Conservation (phyloP, 64 coral and sea anemone genomes). For the Montipora efflorescens region DNA sequence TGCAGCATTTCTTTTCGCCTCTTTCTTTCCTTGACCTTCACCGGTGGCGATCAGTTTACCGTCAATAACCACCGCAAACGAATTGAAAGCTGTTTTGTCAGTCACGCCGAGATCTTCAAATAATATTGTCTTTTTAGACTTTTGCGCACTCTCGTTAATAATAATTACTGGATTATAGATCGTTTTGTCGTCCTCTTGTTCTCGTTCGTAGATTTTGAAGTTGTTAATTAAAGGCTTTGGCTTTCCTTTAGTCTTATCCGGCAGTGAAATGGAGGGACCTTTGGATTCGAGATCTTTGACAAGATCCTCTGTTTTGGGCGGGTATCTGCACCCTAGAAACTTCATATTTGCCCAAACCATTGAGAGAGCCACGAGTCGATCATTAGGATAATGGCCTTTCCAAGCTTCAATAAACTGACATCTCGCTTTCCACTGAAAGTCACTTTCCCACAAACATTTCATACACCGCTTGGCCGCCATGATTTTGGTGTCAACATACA, state of each 20-base stretch:
- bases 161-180: conserved; percentile 65
- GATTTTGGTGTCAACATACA: not conserved
- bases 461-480: conserved; percentile 73
- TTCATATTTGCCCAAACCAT: conserved; percentile 99
- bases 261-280: conserved; percentile 16
- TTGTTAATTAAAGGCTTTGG: conserved; percentile 78
- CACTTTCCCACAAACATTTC: conserved; percentile 81
- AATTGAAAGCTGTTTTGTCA: conserved; percentile 31
- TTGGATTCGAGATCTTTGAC: conserved; percentile 83
- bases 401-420: conserved; percentile 83
- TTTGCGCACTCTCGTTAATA: conserved; percentile 84
- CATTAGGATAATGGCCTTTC: conserved; percentile 44
- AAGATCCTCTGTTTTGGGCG: conserved; percentile 68
- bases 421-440: conserved; percentile 77
- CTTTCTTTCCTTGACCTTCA: conserved; percentile 64
- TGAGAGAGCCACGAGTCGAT: conserved; percentile 72
- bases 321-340: conserved; percentile 95
- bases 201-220: conserved; percentile 78
- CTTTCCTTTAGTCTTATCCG: not conserved
- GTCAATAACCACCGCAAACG: conserved; percentile 75
- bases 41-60: conserved; percentile 74
- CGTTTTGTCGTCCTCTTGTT: conserved; percentile 32
- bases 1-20: conserved; percentile 80
- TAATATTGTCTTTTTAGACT: conserved; percentile 76
- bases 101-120: conserved; percentile 71